Evolutionary conservation across 2,888 invertebrate genomes (phyloP), one percentile per base, ranked within the genome.

Genomic region (Meandrusa payeni): DNA sequence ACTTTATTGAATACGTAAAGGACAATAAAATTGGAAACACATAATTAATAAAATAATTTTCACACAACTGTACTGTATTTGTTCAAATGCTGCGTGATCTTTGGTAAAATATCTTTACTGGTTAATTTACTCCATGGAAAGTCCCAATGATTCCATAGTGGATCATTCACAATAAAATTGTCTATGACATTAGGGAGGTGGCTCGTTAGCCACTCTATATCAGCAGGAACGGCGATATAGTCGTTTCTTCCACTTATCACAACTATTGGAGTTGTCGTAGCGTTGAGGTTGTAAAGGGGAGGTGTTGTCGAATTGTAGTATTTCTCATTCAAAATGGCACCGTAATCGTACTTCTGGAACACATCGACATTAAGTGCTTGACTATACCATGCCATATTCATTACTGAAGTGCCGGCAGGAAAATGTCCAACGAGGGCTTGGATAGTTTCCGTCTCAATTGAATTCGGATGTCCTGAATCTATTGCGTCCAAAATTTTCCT

Each of bases 311-410:
- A 52, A 0, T 59, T 54, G 31, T 79, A 79, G 2, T 33, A 5
- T 2, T 34, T 33, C 27, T 65, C 10, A 45, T 77, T 79, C 5
- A 48, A 22, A 0, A 1, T 11, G 1, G 22, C 5, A 0, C 76
- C 72, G 44, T 74, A 69, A 26, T 79, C 70, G 40, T 60, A 79
- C 1, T 57, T 46, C 0, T 53, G 48, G 46, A 76, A 79, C 1
- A 19, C 47, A 10, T 48, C 49, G 0, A 50, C 47, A 1, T 31
- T 4, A 1, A 56, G 42, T 2, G 66, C 52, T 46, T 76, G 75
- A 1, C 50, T 46, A 31, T 58, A 61, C 41, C 76, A 70, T 0
- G 57, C 42, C 5, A 75, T 32, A 13, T 63, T 68, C 46, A 61
- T 73, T 6, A 57, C 48, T 0, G 76, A 76, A 0, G 64, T 63